phyloP scores from a whole-genome alignment of 2,113 vertebrate species.

The Colius striatus region DNA sequence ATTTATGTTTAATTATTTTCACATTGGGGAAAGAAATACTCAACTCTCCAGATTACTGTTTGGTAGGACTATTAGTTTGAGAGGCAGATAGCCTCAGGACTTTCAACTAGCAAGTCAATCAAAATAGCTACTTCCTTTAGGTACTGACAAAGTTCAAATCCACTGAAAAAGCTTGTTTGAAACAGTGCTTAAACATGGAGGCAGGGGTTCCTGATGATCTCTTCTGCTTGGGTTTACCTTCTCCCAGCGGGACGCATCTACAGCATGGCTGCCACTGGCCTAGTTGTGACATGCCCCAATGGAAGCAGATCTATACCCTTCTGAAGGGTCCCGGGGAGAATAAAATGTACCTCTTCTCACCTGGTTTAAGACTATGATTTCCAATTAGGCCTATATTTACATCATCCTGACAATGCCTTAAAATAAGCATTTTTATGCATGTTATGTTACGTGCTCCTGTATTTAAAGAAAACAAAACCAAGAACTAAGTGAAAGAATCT shows the following conservation, averaged over 20 bases:
- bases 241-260: background rate
- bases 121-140: background rate
- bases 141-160: background rate
- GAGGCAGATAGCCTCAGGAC: background rate
- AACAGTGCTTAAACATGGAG: background rate
- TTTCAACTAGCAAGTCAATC: background rate
- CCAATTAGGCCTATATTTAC: background rate
- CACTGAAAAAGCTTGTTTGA: background rate
- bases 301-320: background rate
- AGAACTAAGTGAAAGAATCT: background rate
- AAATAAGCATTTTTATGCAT: background rate
- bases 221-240: background rate
- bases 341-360: background rate
- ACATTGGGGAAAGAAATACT: background rate
- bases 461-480: background rate
- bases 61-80: background rate
- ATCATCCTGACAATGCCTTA: background rate
- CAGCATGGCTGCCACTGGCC: background rate
- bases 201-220: background rate
- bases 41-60: background rate
- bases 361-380: background rate
- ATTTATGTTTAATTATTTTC: background rate
- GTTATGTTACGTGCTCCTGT: background rate
- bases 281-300: background rate
- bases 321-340: background rate